Conservation (phyloP, 2,888 invertebrate species). For the Pardosa pseudoannulata region DNA sequence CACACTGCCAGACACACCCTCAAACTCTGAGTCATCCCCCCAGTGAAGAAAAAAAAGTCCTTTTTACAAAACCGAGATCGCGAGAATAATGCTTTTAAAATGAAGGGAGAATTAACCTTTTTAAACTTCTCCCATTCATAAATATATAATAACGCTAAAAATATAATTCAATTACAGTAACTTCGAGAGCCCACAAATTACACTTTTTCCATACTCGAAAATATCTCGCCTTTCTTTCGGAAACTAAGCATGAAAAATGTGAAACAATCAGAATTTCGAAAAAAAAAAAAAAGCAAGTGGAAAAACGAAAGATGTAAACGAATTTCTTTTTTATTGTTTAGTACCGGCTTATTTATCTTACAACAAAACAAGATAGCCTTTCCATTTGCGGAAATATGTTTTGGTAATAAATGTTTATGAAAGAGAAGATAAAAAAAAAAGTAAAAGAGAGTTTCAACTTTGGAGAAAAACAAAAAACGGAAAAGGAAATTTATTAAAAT, state of each 20-base stretch:
- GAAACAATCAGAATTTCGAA: neutral
- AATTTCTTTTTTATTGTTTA: conserved; percentile 6
- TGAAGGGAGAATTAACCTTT: neutral
- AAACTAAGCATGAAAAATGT: neutral
- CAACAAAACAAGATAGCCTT: neutral
- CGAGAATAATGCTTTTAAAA: neutral
- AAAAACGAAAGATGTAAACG: neutral
- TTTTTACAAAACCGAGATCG: no score
- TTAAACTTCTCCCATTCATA: neutral
- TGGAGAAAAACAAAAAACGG: conserved; percentile 11
- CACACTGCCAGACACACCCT: no score
- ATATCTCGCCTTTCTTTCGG: neutral
- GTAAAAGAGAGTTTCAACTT: neutral
- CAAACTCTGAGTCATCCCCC: no score
- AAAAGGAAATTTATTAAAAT: conserved; percentile 58
- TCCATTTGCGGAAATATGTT: conserved; percentile 13
- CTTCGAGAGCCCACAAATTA: neutral
- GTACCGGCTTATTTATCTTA: neutral
- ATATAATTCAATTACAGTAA: neutral
- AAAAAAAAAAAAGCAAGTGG: neutral
- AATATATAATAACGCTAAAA: neutral
- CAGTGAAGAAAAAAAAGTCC: no score
- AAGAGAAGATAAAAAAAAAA: neutral
- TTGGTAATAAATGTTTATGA: conserved; percentile 11
- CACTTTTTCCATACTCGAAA: neutral